A percentile compares a stretch with the other conserved stretches of the same genome.
Conservation (phyloP, 1,140 invertebrate species). For the Aphaenogaster ashmeadi region DNA sequence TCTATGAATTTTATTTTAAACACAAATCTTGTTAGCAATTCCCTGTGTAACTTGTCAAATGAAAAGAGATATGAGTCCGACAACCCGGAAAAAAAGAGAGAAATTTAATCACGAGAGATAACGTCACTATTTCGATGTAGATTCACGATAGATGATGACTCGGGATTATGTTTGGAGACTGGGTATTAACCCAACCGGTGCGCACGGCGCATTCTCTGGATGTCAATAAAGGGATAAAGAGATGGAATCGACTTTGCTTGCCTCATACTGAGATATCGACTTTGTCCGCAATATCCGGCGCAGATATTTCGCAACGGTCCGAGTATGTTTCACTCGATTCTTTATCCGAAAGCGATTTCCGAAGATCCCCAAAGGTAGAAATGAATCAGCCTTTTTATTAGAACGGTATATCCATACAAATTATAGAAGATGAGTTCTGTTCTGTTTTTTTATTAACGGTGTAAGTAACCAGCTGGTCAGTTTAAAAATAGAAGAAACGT, state of each 20-base stretch:
- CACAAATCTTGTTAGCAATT: not conserved
- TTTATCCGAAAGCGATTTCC: constrained; percentile 75
- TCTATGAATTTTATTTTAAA: not conserved
- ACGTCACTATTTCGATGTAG: constrained; percentile 57
- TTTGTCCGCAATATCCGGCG: constrained; percentile 63
- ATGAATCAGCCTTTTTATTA: constrained; percentile 14
- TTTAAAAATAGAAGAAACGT: not conserved
- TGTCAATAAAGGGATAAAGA: constrained; percentile 71
- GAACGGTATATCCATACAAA: constrained; percentile 10
- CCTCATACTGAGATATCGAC: constrained; percentile 57
- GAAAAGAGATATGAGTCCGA: not conserved
- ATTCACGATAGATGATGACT: constrained; percentile 65
- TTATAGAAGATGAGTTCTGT: not conserved
- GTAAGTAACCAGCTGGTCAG: not conserved
- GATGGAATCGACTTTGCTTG: constrained; percentile 57
- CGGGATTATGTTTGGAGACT: constrained; percentile 73
- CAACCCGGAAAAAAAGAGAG: not conserved
- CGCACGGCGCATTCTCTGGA: constrained; percentile 62
- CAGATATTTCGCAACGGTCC: constrained; percentile 54
- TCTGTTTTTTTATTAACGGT: not conserved
- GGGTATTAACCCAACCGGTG: constrained; percentile 64
- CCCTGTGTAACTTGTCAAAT: not conserved
- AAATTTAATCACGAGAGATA: constrained; percentile 33
- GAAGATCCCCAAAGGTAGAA: constrained; percentile 63
- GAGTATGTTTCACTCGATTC: constrained; percentile 58